Evolutionary conservation across 2,113 vertebrate genomes (phyloP), one percentile per base, ranked within the genome.

Genomic region (Cacatua alba): DNA sequence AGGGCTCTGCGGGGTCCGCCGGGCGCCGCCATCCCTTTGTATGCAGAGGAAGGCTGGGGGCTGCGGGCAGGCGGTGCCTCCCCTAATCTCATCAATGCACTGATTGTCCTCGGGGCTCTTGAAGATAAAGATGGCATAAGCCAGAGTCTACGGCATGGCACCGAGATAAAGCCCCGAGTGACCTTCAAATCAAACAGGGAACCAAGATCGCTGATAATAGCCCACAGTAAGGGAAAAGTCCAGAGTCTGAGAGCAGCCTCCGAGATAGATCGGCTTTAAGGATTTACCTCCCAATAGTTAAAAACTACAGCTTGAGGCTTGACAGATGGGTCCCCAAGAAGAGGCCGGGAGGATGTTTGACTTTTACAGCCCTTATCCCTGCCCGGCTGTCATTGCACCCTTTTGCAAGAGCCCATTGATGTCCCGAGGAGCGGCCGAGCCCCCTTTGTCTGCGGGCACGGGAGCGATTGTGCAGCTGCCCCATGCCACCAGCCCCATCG

Each of bases 161-260:
- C 95, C 12, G 3, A 96, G 97, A 98, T 98, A 98, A 97, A 96
- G 93, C 80, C 87, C 91, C 0, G 31, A 90, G 95, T 84, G 90
- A 97, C 95, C 97, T 98, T 98, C 95, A 95, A 95, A 97, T 97
- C 96, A 96, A 97, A 97, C 93, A 97, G 97, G 97, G 97, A 98
- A 90, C 95, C 96, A 92, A 92, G 90, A 95, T 86, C 17, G 8
- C 86, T 97, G 97, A 98, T 98, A 98, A 97, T 82, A 49, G 81
- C 63, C 77, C 84, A 31, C 33, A 80, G 74, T n/a, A 64, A 85
- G 91, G 95, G 80, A 87, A 96, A 96, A 97, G 95, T 97, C 95
- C 95, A 96, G 95, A 84, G 88, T 23, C 25, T 18, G 65, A 67
- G 76, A 90, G 68, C 70, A 96, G 82, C 82, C 93, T 94, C 93